Evolutionary conservation across 1,140 invertebrate species (phyloP).

Genomic region (Matsumurasca onukii): DNA sequence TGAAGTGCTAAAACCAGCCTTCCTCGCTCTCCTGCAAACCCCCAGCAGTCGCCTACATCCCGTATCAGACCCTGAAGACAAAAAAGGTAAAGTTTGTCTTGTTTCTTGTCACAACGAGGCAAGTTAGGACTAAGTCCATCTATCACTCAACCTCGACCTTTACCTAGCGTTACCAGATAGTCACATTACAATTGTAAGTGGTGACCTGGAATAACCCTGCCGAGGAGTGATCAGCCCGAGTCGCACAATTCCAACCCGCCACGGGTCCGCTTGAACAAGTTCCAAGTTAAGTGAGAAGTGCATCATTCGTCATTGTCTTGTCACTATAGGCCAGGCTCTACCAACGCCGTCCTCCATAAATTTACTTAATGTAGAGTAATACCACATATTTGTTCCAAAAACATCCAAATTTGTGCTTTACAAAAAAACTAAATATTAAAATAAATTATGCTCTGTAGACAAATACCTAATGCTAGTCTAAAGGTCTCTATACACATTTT

Average conservation of each 20-base stretch:
- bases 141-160: too few species aligned
- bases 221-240: neutral
- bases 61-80: neutral
- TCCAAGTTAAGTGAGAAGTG: neutral
- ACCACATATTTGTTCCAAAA: too few species aligned
- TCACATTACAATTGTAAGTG: too few species aligned
- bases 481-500: too few species aligned
- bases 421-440: too few species aligned
- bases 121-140: neutral
- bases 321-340: neutral
- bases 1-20: neutral
- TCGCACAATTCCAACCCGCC: too few species aligned
- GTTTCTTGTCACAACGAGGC: too few species aligned
- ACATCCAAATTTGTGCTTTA: too few species aligned
- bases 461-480: too few species aligned
- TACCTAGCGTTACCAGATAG: neutral
- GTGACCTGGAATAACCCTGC: neutral
- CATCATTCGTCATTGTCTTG: neutral
- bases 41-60: conserved; percentile 15
- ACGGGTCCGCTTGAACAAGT: neutral
- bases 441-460: too few species aligned
- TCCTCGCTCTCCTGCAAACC: neutral
- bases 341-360: too few species aligned
- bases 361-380: too few species aligned
- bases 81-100: neutral